phyloP scores from a whole-genome alignment of 2,113 vertebrate species.

The Saguinus midas region DNA sequence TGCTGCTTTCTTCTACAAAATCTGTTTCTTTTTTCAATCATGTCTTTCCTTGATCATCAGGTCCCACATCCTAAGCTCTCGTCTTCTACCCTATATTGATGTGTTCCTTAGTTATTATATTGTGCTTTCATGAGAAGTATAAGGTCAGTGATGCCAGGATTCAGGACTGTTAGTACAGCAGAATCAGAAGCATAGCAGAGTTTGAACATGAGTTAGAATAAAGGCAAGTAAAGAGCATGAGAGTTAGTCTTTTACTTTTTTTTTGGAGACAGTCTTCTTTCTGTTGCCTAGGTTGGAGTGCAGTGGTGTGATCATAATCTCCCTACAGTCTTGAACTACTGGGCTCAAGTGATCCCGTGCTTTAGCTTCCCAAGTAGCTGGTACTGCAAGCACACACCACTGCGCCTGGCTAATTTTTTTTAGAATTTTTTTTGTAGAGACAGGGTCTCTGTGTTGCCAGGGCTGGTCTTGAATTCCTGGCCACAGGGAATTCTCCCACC shows the following conservation, averaged over 20 bases:
- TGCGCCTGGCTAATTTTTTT: no score
- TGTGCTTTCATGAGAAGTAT: neutral
- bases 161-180: neutral
- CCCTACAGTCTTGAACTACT: no score
- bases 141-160: neutral
- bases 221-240: neutral
- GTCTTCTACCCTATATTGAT: neutral
- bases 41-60: neutral
- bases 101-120: neutral
- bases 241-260: neutral
- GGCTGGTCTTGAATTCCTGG: no score
- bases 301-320: no score
- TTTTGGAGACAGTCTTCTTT: no score
- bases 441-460: no score
- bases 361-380: no score
- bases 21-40: neutral
- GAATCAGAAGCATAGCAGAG: neutral
- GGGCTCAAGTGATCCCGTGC: no score
- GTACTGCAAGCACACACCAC: no score
- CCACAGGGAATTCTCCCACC: no score
- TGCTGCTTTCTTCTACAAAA: neutral
- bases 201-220: neutral
- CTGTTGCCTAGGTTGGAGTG: no score
- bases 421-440: no score
- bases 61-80: neutral